Percentiles rank a stretch among this genome's conserved stretches.
Conservation (phyloP, 2,113 vertebrate genomes). For the Micronycteris hirsuta region DNA sequence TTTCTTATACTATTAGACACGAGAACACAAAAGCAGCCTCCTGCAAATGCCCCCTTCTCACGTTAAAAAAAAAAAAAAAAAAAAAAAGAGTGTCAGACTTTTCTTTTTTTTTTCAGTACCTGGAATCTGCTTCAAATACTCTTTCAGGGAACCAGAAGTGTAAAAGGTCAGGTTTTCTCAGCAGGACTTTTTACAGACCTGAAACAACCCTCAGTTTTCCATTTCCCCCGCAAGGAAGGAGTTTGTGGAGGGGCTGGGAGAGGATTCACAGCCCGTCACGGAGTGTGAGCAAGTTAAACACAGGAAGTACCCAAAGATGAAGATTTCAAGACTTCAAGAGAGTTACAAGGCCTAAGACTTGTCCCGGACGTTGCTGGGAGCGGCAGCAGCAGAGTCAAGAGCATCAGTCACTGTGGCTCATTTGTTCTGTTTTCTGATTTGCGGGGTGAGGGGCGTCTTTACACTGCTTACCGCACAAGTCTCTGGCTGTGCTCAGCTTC, state of each 20-base stretch:
- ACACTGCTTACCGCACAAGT: not conserved
- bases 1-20: conserved; percentile 74
- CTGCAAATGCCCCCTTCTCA: not conserved
- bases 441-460: not conserved
- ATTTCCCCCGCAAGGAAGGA: conserved; percentile 20
- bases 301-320: not conserved
- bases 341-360: not conserved
- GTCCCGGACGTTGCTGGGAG: not conserved
- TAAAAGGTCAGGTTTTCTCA: not conserved
- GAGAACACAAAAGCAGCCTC: conserved; percentile 61
- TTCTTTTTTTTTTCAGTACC: not conserved
- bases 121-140: conserved; percentile 30
- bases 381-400: no score
- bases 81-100: conserved; percentile 16
- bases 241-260: conserved; percentile 41
- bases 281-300: not conserved
- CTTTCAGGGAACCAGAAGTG: conserved; percentile 41
- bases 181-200: not conserved
- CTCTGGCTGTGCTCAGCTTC: not conserved
- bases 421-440: not conserved
- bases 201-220: conserved; percentile 49
- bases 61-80: conserved; percentile 37
- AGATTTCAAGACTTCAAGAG: not conserved
- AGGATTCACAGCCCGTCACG: not conserved
- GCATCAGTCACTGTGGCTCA: not conserved